Evolutionary conservation across 2,797 vertebrate genomes (phyloP).

Genomic region (Rhynchonycteris naso): DNA sequence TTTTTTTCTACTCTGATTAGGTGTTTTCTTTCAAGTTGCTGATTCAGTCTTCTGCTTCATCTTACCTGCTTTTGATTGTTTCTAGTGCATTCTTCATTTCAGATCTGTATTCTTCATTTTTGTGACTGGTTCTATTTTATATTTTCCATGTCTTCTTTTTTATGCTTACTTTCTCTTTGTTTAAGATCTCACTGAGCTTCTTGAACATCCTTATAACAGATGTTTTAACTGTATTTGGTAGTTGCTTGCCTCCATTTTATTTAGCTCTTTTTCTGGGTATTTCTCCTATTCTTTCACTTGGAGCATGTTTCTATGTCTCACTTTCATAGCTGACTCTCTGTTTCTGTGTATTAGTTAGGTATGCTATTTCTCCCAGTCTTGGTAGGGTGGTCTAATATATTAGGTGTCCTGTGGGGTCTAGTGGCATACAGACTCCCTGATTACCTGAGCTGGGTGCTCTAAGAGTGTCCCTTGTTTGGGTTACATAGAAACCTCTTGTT

Average conservation of each 20-base stretch:
- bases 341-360: not conserved
- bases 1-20: not conserved
- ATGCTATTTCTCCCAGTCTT: not conserved
- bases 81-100: not conserved
- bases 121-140: not conserved
- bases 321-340: not conserved
- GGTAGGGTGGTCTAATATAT: not conserved
- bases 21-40: not conserved
- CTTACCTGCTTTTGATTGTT: not conserved
- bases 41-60: not conserved
- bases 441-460: not conserved
- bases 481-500: not conserved
- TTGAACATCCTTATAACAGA: not conserved
- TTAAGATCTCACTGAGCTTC: not conserved
- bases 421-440: not conserved
- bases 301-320: not conserved
- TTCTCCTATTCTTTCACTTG: not conserved
- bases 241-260: not conserved
- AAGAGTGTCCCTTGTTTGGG: not conserved
- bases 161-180: not conserved
- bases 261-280: not conserved
- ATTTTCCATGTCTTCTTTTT: not conserved
- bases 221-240: not conserved
- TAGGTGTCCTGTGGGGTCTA: not conserved
- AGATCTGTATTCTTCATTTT: not conserved